Conservation (phyloP, 2,113 vertebrate species). For the Antechinus stuartii region DNA sequence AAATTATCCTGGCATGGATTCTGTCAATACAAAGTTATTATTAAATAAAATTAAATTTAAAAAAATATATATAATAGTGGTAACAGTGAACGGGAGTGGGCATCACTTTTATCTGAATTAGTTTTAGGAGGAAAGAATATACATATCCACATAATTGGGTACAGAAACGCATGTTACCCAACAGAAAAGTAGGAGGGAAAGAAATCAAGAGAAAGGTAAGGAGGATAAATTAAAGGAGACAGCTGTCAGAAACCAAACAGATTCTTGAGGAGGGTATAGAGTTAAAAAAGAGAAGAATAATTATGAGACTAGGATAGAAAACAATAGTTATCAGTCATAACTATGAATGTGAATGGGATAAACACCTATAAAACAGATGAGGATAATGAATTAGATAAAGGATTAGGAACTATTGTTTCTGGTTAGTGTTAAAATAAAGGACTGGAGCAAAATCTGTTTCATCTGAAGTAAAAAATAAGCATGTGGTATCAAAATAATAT, state of each 20-base stretch:
- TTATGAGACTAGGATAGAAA: neutral
- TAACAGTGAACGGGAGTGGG: neutral
- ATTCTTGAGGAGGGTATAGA: neutral
- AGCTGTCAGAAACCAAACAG: neutral
- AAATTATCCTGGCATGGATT: too few species aligned
- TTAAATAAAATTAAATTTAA: too few species aligned
- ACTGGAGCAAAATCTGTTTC: neutral
- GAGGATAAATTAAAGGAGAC: neutral
- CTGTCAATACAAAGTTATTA: too few species aligned
- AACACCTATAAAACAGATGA: neutral
- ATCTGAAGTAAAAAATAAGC: neutral
- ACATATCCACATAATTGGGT: neutral
- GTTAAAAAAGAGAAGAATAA: neutral
- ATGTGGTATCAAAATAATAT: neutral
- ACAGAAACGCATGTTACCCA: neutral
- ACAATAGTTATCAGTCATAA: neutral
- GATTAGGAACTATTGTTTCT: neutral
- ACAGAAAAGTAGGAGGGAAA: neutral
- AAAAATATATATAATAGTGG: neutral
- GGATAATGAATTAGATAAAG: neutral
- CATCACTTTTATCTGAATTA: neutral
- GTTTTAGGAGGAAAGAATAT: neutral
- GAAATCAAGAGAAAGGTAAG: neutral
- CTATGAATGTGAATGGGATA: neutral
- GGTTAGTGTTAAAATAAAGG: neutral